Base-by-base conservation (phyloP, 2,888 invertebrate genomes). In the Lycophotia porphyrea region DNA sequence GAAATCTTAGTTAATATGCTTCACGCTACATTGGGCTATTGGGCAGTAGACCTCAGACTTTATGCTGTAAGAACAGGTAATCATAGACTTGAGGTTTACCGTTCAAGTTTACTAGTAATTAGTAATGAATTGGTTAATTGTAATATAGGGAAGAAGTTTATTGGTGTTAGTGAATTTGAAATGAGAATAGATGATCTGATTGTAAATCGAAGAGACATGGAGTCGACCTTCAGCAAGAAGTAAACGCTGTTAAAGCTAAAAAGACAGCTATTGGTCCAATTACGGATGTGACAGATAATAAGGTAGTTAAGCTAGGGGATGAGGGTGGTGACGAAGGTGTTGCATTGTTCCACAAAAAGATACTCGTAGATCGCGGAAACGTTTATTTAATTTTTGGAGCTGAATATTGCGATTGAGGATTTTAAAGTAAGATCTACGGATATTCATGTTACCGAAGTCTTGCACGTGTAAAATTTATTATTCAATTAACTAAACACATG, bases 1-100 rank as follows among this genome's bases (percentile, higher is more conserved):
- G 74, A 84, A 74, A 80, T 79, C 77, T 82, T 78, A 76, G 85
- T 78, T 76, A 81, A 65, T 80, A 85, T 80, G 79, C 78, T 82
- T 84, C 84, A 88, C 71, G 87, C 76, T 65, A 80, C 83, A 86
- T 83, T 60, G 74, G 34, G 36, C 74, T 76, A 88, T 86, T 81
- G 71, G 60, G 68, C 76, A 63, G 27, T 65, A 42, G 60, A 80
- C 73, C 75, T 76, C 71, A 27, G 36, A 27, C 0, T 72, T 21
- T 49, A 70, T 79, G 80, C 66, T 64, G 78, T 75, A 75, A 78
- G 74, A 85, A 81, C 58, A 18, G 21, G n/a, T 81, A 81, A 65
- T 72, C 27, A 31, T 39, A 63, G 21, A 52, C 49, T 24, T 71
- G 49, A 21, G 52, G 9, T 72, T 70, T 84, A 76, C 72, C 66